Percentiles rank a stretch among this genome's conserved stretches.
phyloP scores from a whole-genome alignment of 2,797 vertebrate genomes.

The Cuniculus paca region DNA sequence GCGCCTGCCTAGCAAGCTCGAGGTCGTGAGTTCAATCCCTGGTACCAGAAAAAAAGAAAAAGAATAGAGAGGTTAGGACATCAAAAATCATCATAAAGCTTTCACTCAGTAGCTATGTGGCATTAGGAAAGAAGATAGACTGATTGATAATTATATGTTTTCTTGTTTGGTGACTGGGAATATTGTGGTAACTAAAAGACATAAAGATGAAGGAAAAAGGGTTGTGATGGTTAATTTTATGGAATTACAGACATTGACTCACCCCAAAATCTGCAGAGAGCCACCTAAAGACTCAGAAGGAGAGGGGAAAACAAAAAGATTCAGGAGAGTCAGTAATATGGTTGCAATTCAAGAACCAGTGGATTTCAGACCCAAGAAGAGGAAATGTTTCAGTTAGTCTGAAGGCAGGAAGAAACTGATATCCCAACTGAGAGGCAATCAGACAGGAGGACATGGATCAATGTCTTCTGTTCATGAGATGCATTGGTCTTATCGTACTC shows the following conservation, averaged over 20 bases:
- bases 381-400: neutral
- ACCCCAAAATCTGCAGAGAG: neutral
- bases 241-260: neutral
- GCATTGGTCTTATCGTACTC: rapidly evolving
- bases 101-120: neutral
- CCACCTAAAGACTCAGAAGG: neutral
- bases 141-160: neutral
- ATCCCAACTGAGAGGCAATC: neutral
- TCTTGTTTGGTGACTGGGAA: neutral
- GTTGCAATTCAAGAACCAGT: neutral
- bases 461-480: neutral
- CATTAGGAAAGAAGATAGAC: neutral
- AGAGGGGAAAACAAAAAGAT: neutral
- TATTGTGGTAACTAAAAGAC: neutral
- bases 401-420: neutral
- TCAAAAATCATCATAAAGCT: neutral
- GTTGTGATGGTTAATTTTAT: neutral
- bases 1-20: too few relatives aligned
- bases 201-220: neutral
- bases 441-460: neutral
- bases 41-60: too few relatives aligned
- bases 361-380: neutral
- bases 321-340: neutral
- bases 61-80: neutral
- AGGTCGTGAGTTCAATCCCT: too few relatives aligned